Base-by-base conservation (phyloP, 2,888 invertebrate genomes). In the Hirtodrosophila trivittata region DNA sequence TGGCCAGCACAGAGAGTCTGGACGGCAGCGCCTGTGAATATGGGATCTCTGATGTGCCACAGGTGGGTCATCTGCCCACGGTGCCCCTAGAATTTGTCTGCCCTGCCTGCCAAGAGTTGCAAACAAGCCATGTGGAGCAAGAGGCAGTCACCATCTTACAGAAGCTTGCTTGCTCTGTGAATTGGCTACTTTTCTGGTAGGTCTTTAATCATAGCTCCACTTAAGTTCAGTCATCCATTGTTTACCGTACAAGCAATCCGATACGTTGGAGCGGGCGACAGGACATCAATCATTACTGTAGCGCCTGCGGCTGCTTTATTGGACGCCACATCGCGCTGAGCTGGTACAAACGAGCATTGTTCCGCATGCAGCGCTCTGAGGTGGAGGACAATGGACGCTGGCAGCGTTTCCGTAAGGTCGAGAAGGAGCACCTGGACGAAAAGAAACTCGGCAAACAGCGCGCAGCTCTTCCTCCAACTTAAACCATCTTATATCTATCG, bases 211-310 rank as follows among this genome's bases (percentile, higher is more conserved):
- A 7, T 0, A 1, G 1, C 7, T 28, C n/a, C 28, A 30, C 8
- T 12, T 13, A 18, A 25, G 25, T 25, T 25, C 3, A 4, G 1
- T 9, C 6, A 5, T 33, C 5, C 14, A 8, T n/a, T 3, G 25
- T 9, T 14, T 8, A 28, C 6, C 3, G 3, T 18, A 43, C 1
- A 8, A 89, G 89, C 64, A 77, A 76, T 30, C 88, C 89, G 39
- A 88, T 89, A 33, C 70, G 70, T 33, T 89, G 89, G 89, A 42
- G 38, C 7, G 89, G 89, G 1, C 78, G 89, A 0, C 77, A 88
- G 12, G 89, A 89, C 45, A 70, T 85, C 32, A 90, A 90, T 71
- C 90, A 90, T 51, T 90, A 90, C 49, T 90, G 90, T 65, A 76
- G 85, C 37, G 67, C 80, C 30, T 90, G 90, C 33, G 90, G 90